Evolutionary conservation across 2,113 vertebrate species (phyloP), one percentile per base, ranked within the genome.

Genomic region (Sinocyclocheilus anshuiensis): DNA sequence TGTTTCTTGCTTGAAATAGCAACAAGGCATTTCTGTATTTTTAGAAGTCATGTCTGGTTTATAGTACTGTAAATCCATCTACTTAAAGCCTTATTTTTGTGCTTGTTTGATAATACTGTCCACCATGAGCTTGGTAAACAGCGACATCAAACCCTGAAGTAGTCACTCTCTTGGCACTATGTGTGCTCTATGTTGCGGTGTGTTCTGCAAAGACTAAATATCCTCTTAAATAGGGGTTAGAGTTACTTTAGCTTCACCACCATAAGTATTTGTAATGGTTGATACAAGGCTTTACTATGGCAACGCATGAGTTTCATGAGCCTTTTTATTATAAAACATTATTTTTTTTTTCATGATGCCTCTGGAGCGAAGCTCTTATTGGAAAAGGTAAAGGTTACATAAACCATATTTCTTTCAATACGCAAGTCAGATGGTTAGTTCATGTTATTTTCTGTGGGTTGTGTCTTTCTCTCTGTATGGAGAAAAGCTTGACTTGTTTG

Each of bases 401-500:
- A 45, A 81, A 81, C 78, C n/a, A 12, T 16, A 22, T 63, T 29
- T 57, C 53, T 80, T 63, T 80, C 6, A 63, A 80, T 63, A 1
- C 36, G 20, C 1, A 67, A 45, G 61, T 69, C 15, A 24, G 42
- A 71, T 69, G 11, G 50, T 72, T 36, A 83, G 48, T 72, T 50
- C 48, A 57, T 72, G 65, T 48, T 29, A 29, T 53, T 53, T 26
- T 55, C 16, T 69, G 61, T 82, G 8, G 48, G 8, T 53, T 63
- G 39, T 16, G 4, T 53, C 59, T 69, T 65, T 65, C n/a, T 83
- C 20, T 29, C 13, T 71, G 79, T 67, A 67, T 83, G 63, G 65
- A 55, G 63, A 69, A 71, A 83, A 83, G 81, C 81, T 71, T 84
- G 81, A 59, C 81, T 74, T 74, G 69, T 74, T 84, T 84, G 81